These are phyloP conservation scores for Cheilosia scutellata DNA, from an alignment of 2,888 invertebrate species.

Conservation along the genomic window DNA sequence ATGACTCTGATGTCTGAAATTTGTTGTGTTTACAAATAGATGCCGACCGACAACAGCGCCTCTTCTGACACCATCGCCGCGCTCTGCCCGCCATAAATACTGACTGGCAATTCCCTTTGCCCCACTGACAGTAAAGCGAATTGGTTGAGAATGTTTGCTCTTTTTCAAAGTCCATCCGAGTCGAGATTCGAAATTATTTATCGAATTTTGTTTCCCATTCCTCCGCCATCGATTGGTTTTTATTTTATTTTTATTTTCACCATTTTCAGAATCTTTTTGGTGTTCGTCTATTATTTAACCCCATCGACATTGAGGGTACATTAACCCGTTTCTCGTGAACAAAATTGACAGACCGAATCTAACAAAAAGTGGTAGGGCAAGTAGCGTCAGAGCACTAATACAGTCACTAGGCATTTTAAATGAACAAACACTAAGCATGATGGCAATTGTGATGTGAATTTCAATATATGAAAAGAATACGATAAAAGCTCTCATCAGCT, in stretches of 20 bases:
- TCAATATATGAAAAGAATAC: neutral
- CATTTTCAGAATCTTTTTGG: constrained; percentile 38
- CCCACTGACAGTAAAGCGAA: neutral
- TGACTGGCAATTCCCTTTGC: neutral
- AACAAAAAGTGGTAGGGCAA: constrained; percentile 14
- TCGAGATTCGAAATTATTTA: constrained; percentile 17
- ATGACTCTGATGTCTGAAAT: constrained; percentile 44
- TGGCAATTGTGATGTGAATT: constrained; percentile 3
- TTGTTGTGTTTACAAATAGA: constrained; percentile 63
- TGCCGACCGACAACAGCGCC: constrained; percentile 29
- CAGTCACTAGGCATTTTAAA: neutral
- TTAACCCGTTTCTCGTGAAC: constrained; percentile 51
- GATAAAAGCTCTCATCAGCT: constrained; percentile 43
- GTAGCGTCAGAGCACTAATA: constrained; percentile 21
- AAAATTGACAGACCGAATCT: constrained; percentile 10
- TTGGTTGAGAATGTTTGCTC: neutral
- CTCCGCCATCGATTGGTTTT: constrained; percentile 33
- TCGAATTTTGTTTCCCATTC: constrained; percentile 20
- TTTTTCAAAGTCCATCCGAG: neutral
- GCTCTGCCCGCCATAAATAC: neutral
- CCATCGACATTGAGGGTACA: constrained; percentile 67
- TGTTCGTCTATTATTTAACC: constrained; percentile 61
- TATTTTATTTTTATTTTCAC: constrained; percentile 34
- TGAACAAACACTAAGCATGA: constrained; percentile 6
- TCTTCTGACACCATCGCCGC: constrained; percentile 5